Evolutionary conservation across 2,113 vertebrate genomes (phyloP).

Genomic region (Agelaius tricolor): DNA sequence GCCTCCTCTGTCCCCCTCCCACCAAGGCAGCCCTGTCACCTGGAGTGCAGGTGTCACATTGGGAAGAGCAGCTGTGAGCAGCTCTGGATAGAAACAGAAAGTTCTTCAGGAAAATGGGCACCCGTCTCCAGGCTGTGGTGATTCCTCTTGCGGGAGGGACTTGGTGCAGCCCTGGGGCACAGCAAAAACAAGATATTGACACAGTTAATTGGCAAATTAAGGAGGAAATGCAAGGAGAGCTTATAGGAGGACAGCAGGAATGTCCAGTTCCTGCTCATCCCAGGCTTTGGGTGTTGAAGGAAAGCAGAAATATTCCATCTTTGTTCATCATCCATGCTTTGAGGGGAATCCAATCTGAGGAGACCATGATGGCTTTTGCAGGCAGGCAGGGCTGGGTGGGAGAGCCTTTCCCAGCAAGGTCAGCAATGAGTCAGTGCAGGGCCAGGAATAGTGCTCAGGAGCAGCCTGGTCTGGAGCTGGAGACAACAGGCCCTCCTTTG

Average conservation of each 20-base stretch:
- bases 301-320: not conserved
- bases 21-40: not conserved
- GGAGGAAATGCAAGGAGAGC: not conserved
- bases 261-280: not conserved
- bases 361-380: not conserved
- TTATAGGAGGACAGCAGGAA: not conserved
- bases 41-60: not conserved
- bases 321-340: not conserved
- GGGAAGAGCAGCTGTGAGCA: not conserved
- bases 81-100: not conserved
- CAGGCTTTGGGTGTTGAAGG: not conserved
- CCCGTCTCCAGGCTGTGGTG: not conserved
- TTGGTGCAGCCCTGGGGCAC: not conserved
- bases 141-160: not conserved
- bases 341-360: not conserved
- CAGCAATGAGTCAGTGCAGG: not conserved
- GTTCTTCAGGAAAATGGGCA: not conserved
- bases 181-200: not conserved
- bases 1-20: not conserved
- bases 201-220: not conserved
- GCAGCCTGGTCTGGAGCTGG: not conserved
- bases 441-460: constrained; percentile 32
- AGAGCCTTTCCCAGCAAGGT: constrained; percentile 34
- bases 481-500: constrained; percentile 57
- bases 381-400: not conserved